Conservation (phyloP, 2,113 vertebrate species). For the Tricholaema leucomelas region DNA sequence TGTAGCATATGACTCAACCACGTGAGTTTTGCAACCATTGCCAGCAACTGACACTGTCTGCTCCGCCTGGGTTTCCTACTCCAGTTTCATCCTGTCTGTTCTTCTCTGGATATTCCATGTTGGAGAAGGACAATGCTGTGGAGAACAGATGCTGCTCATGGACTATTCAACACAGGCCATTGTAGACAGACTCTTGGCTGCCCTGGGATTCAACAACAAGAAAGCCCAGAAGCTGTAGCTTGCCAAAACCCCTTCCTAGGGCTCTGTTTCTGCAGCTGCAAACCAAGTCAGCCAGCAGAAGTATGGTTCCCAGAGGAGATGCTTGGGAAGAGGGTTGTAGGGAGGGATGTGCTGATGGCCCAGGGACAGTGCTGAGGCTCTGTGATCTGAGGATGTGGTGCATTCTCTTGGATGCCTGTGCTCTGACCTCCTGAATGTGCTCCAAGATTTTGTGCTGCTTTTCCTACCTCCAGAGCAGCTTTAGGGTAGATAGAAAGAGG, state of each 20-base stretch:
- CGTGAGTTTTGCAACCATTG: neutral
- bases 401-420: neutral
- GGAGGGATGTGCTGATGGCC: neutral
- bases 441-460: neutral
- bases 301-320: neutral
- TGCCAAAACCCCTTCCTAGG: neutral
- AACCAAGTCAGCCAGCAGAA: neutral
- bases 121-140: neutral
- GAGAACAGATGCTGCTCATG: neutral
- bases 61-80: neutral
- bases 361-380: neutral
- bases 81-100: neutral
- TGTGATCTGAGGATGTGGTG: neutral
- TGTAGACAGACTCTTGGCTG: neutral
- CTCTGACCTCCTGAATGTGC: neutral
- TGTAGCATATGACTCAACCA: neutral
- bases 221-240: neutral
- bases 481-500: neutral
- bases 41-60: neutral
- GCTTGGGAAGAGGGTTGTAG: neutral
- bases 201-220: neutral
- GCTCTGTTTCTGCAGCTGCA: conserved; percentile 33
- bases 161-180: neutral
- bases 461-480: neutral
- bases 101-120: neutral